Evolutionary conservation across 2,888 invertebrate genomes (phyloP).

Genomic region (Pimpla rufipes): DNA sequence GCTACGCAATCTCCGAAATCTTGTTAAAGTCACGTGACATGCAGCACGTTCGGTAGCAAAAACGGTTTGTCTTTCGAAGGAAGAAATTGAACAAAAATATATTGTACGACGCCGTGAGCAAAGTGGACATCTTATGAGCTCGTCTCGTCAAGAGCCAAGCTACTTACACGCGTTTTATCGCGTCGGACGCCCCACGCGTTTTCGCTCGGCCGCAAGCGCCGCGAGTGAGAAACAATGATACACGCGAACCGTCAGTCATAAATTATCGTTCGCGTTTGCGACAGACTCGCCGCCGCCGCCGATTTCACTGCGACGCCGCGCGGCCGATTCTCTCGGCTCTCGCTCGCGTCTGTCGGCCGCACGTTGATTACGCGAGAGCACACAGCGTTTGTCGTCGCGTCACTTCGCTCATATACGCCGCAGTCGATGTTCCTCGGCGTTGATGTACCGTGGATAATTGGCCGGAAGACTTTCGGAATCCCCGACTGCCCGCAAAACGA

Average conservation of each 20-base stretch:
- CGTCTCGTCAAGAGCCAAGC: constrained; percentile 26
- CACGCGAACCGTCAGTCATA: constrained; percentile 47
- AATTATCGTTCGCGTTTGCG: constrained; percentile 73
- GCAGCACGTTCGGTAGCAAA: too few species aligned
- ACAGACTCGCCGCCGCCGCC: constrained; percentile 41
- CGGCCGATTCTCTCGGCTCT: constrained; percentile 37
- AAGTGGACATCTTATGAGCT: background rate
- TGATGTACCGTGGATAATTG: constrained; percentile 66
- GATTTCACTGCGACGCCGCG: constrained; percentile 55
- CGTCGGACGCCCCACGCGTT: background rate
- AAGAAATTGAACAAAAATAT: too few species aligned
- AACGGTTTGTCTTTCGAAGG: too few species aligned
- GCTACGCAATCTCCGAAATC: constrained; percentile 2
- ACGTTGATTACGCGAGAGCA: constrained; percentile 40
- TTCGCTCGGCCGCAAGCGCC: background rate
- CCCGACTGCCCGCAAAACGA: constrained; percentile 16
- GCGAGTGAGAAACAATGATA: constrained; percentile 54
- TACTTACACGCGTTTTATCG: constrained; percentile 21
- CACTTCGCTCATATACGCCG: constrained; percentile 37
- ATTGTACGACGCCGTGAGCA: too few species aligned
- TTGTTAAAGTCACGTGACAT: too few species aligned
- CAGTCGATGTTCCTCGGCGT: constrained; percentile 34
- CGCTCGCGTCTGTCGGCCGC: constrained; percentile 45
- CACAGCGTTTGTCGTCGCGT: constrained; percentile 53
- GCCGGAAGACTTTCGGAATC: constrained; percentile 52